phyloP scores from a whole-genome alignment of 2,888 invertebrate species.

The Caenorhabditis plicata region DNA sequence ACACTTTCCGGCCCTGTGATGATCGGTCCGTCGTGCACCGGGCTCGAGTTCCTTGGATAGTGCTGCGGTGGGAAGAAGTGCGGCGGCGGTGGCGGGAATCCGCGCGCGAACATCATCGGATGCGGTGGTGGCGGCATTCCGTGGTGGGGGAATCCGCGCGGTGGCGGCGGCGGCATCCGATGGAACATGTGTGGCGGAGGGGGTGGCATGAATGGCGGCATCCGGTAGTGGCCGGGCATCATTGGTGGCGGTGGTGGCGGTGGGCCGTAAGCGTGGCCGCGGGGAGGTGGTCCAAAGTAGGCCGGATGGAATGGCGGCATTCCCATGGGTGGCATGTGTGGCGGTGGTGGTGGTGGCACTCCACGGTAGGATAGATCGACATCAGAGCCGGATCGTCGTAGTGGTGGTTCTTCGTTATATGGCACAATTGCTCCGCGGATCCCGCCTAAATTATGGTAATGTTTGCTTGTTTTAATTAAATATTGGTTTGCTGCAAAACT shows the following conservation, averaged over 20 bases:
- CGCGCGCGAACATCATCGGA: constrained; percentile 27
- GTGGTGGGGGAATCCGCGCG: constrained; percentile 52
- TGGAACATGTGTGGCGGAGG: constrained; percentile 26
- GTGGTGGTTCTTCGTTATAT: constrained; percentile 23
- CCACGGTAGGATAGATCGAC: constrained; percentile 37
- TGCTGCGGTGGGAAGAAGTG: constrained; percentile 17
- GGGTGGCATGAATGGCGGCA: constrained; percentile 41
- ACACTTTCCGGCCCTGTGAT: constrained; percentile 61
- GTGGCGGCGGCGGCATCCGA: constrained; percentile 26
- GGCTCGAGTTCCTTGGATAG: constrained; percentile 17
- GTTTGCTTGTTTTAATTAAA: not conserved
- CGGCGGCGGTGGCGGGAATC: constrained; percentile 13
- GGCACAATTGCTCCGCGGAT: constrained; percentile 33
- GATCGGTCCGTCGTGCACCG: constrained; percentile 50
- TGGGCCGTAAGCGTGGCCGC: no score
- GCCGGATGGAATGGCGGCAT: constrained; percentile 3
- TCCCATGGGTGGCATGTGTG: constrained; percentile 22
- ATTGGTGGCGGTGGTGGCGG: constrained; percentile 39
- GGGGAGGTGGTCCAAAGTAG: constrained; percentile 22
- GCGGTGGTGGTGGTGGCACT: constrained; percentile 27
- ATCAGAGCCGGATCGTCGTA: constrained; percentile 39
- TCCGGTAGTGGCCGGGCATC: constrained; percentile 8
- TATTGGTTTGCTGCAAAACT: not conserved
- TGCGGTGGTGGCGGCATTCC: constrained; percentile 35
- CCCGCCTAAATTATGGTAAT: constrained; percentile 17